Conservation (phyloP, 2,797 vertebrate genomes). For the Tokudaia muenninki region DNA sequence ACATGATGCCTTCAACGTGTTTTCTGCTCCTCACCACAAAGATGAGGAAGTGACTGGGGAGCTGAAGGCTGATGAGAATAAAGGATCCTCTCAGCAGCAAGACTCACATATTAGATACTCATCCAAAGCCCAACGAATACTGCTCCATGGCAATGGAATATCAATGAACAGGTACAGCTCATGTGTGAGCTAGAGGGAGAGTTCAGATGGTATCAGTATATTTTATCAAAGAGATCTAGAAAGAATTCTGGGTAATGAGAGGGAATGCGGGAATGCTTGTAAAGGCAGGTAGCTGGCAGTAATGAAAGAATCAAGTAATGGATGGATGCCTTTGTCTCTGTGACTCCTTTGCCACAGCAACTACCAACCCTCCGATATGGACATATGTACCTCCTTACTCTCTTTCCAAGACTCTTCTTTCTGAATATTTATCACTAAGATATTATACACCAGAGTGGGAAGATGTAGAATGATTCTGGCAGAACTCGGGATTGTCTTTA, state of each 20-base stretch:
- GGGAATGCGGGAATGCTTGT: not conserved
- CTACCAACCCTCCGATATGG: not conserved
- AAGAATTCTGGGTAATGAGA: not conserved
- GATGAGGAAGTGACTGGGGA: rapidly evolving
- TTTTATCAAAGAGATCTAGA: not conserved
- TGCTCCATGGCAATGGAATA: not conserved
- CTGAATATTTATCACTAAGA: not conserved
- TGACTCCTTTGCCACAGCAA: not conserved
- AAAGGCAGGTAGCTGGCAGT: not conserved
- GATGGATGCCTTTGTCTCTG: not conserved
- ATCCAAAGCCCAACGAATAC: not conserved
- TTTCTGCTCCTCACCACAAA: not conserved
- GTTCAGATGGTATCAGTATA: not conserved
- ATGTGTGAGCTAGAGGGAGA: not conserved
- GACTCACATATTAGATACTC: not conserved
- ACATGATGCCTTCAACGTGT: not conserved
- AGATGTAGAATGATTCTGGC: not conserved
- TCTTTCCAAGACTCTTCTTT: not conserved
- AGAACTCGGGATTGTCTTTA: not conserved
- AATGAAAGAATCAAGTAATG: rapidly evolving
- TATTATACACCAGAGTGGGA: not conserved
- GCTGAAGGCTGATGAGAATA: not conserved
- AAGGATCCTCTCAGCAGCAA: not conserved
- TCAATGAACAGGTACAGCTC: not conserved
- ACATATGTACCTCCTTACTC: not conserved